Evolutionary conservation across 1,140 invertebrate species (phyloP).

Genomic region (Goniozus legneri): DNA sequence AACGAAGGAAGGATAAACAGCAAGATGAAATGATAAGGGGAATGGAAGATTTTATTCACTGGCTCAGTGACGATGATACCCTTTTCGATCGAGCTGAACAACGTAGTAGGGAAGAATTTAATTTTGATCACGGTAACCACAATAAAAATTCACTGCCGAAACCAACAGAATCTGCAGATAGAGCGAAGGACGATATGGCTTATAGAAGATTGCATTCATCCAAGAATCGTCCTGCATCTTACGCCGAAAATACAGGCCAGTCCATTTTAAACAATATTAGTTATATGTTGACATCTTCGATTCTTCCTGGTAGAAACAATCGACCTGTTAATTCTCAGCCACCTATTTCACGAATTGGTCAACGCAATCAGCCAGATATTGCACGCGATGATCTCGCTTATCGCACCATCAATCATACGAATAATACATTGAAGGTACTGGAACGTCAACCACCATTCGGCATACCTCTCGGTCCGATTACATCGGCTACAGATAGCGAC

Average conservation of each 20-base stretch:
- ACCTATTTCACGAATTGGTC: slow-evolving; percentile 4
- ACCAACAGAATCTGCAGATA: slow-evolving; percentile 55
- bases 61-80: slow-evolving; percentile 78
- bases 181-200: slow-evolving; percentile 76
- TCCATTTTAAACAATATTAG: slow-evolving; percentile 62
- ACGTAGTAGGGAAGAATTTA: slow-evolving; percentile 59
- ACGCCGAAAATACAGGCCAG: slow-evolving; percentile 51
- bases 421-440: slow-evolving; percentile 60
- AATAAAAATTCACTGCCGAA: neutral
- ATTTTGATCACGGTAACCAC: slow-evolving; percentile 18
- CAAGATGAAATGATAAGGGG: slow-evolving; percentile 83
- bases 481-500: slow-evolving; percentile 71
- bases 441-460: slow-evolving; percentile 87
- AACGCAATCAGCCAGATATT: slow-evolving; percentile 71
- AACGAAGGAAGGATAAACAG: slow-evolving; percentile 56
- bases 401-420: slow-evolving; percentile 73
- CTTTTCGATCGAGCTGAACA: slow-evolving; percentile 73
- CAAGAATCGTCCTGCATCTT: slow-evolving; percentile 53
- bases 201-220: slow-evolving; percentile 64
- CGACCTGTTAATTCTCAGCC: neutral
- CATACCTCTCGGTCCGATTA: slow-evolving; percentile 78
- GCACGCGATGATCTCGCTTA: slow-evolving; percentile 80
- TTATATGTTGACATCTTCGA: slow-evolving; percentile 71
- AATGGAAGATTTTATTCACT: slow-evolving; percentile 85
- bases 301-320: slow-evolving; percentile 39